Evolutionary conservation across 2,797 vertebrate species (phyloP).

Genomic region (Meriones psammophilus): DNA sequence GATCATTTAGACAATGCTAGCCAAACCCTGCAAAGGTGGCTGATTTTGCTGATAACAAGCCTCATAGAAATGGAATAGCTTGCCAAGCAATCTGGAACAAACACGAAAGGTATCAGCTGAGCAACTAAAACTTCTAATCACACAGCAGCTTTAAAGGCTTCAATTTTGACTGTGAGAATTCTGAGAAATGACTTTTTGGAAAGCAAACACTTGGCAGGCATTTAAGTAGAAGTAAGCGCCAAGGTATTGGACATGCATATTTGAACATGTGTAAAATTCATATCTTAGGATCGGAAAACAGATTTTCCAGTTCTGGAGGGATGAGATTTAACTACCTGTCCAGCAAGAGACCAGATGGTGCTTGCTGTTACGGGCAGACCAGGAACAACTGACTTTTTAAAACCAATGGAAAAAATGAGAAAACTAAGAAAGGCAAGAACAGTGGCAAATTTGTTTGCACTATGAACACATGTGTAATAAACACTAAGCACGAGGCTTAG

Average conservation of each 20-base stretch:
- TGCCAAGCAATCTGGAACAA: background rate
- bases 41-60: background rate
- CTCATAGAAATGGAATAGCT: background rate
- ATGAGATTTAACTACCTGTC: constrained; percentile 54
- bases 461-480: background rate
- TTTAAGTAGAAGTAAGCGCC: background rate
- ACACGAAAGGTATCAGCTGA: background rate
- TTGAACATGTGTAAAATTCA: constrained; percentile 36
- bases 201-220: background rate
- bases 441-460: background rate
- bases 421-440: background rate
- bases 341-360: constrained; percentile 12
- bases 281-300: constrained; percentile 59
- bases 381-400: background rate
- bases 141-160: background rate
- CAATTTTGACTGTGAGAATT: background rate
- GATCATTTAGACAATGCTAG: background rate
- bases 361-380: constrained; percentile 39
- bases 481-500: too few species aligned
- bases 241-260: background rate
- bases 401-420: background rate
- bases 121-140: background rate
- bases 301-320: constrained; percentile 3
- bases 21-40: background rate
- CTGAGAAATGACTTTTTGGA: background rate